Evolutionary conservation across 2,797 vertebrate species (phyloP).

Genomic region (Poecilia wingei): DNA sequence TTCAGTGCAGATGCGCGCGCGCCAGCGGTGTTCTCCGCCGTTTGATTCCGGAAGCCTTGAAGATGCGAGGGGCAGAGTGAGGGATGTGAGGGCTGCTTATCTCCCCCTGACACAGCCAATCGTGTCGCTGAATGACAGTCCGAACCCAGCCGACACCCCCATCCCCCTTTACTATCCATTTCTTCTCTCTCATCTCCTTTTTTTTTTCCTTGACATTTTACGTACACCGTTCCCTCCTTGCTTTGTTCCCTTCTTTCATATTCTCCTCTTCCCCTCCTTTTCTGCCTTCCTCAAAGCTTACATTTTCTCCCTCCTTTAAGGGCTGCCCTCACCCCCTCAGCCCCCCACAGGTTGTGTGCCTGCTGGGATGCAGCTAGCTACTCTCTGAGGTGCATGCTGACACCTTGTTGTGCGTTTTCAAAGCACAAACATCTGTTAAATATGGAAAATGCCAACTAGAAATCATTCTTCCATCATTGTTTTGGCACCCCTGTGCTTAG

Average conservation of each 20-base stretch:
- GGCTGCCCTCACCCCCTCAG: constrained; percentile 41
- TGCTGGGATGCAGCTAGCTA: neutral
- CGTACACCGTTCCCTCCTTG: constrained; percentile 10
- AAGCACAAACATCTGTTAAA: too few relatives aligned
- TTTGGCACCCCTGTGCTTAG: too few relatives aligned
- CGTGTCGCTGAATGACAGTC: constrained; percentile 68
- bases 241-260: constrained; percentile 17
- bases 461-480: too few relatives aligned
- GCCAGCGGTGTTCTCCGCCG: constrained; percentile 51
- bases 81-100: constrained; percentile 73
- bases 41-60: constrained; percentile 72
- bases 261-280: constrained; percentile 4
- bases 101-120: constrained; percentile 76
- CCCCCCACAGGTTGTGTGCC: constrained; percentile 45
- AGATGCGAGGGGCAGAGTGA: constrained; percentile 63
- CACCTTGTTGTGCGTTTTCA: too few relatives aligned
- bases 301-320: constrained; percentile 33
- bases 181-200: constrained; percentile 36
- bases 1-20: constrained; percentile 55
- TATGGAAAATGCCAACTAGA: too few relatives aligned
- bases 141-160: constrained; percentile 53
- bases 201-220: constrained; percentile 32
- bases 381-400: too few relatives aligned
- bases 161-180: constrained; percentile 27
- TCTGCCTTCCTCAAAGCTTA: constrained; percentile 15